Evolutionary conservation across 1,140 invertebrate species (phyloP).

Genomic region (Brachionus rubens): DNA sequence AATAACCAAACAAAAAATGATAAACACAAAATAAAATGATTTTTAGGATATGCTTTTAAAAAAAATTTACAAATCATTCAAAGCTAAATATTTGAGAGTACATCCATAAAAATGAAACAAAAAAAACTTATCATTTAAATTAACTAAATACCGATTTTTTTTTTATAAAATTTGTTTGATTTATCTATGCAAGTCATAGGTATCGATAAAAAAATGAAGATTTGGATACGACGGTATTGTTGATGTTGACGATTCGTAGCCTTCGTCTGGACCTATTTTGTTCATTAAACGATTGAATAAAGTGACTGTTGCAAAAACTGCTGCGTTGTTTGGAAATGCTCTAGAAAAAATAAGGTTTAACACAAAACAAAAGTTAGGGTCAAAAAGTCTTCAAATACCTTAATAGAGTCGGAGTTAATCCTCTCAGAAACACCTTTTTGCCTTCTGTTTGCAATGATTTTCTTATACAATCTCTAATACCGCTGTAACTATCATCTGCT

Average conservation of each 20-base stretch:
- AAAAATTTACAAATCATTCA: too few relatives aligned
- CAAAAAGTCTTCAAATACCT: slow-evolving; percentile 45
- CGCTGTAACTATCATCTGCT: slow-evolving; percentile 57
- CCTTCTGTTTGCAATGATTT: slow-evolving; percentile 73
- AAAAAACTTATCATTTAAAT: too few relatives aligned
- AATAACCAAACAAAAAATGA: too few relatives aligned
- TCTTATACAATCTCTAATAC: slow-evolving; percentile 57
- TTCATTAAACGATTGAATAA: slow-evolving; percentile 37
- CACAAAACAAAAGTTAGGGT: not conserved
- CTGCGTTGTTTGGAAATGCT: slow-evolving; percentile 45
- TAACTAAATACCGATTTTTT: too few relatives aligned
- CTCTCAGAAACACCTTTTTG: slow-evolving; percentile 59
- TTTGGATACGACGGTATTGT: slow-evolving; percentile 38
- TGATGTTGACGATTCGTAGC: not conserved
- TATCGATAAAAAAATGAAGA: slow-evolving; percentile 31
- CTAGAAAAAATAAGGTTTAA: not conserved
- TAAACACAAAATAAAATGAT: too few relatives aligned
- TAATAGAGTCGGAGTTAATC: slow-evolving; percentile 53
- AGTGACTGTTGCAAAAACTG: slow-evolving; percentile 38
- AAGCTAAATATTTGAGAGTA: too few relatives aligned
- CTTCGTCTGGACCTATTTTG: not conserved
- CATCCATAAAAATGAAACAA: too few relatives aligned
- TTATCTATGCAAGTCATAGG: slow-evolving; percentile 40
- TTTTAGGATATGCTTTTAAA: too few relatives aligned
- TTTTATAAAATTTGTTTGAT: not conserved